Evolutionary conservation across 2,888 invertebrate genomes (phyloP).

Genomic region (Scelioninae gen. 1): DNA sequence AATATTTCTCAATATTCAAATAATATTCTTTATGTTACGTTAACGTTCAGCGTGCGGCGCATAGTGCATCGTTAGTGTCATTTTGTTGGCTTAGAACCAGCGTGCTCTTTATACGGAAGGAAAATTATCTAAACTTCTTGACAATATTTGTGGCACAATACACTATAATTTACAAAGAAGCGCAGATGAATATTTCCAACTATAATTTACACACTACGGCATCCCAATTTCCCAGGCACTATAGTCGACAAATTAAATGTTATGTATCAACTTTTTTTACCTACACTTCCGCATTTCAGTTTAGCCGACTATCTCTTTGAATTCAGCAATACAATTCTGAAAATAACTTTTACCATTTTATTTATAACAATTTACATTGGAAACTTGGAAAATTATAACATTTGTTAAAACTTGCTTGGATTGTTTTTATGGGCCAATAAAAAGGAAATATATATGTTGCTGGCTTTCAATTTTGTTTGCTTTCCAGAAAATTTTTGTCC

Average conservation of each 20-base stretch:
- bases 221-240: slow-evolving; percentile 24
- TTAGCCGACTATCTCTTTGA: slow-evolving; percentile 6
- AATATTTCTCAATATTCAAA: slow-evolving; percentile 47
- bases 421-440: slow-evolving; percentile 43
- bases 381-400: slow-evolving; percentile 40
- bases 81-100: slow-evolving; percentile 53
- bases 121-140: slow-evolving; percentile 46
- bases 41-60: slow-evolving; percentile 1
- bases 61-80: slow-evolving; percentile 43
- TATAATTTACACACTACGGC: slow-evolving; percentile 1
- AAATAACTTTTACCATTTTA: slow-evolving; percentile 33
- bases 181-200: slow-evolving; percentile 15
- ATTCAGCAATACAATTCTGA: slow-evolving; percentile 11
- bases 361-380: slow-evolving; percentile 37
- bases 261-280: slow-evolving; percentile 14
- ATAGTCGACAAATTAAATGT: slow-evolving; percentile 20
- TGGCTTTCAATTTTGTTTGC: slow-evolving; percentile 54
- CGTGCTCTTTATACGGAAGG: slow-evolving; percentile 13
- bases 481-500: slow-evolving; percentile 30
- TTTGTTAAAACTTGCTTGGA: slow-evolving; percentile 35
- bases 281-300: neutral
- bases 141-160: slow-evolving; percentile 40
- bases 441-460: slow-evolving; percentile 31
- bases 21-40: slow-evolving; percentile 46
- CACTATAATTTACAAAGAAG: slow-evolving; percentile 17